phyloP scores from a whole-genome alignment of 2,797 vertebrate species.

The Periparus ater region DNA sequence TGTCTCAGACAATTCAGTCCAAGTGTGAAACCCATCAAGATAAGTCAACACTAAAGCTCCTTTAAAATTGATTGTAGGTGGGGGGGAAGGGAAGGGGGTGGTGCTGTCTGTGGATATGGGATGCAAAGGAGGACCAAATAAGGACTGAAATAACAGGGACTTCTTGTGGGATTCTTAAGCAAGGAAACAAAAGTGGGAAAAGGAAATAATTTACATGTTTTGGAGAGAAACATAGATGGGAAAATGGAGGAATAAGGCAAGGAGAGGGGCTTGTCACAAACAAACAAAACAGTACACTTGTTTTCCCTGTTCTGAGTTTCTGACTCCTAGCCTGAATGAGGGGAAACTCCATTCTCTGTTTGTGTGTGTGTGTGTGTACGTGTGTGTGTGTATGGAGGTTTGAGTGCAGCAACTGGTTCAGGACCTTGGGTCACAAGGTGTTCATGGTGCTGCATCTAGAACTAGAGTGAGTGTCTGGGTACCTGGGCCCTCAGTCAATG shows the following conservation, averaged over 20 bases:
- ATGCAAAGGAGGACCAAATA: neutral
- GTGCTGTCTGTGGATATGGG: neutral
- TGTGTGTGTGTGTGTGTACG: neutral
- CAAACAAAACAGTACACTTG: neutral
- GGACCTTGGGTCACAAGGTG: neutral
- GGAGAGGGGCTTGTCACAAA: neutral
- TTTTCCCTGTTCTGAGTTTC: neutral
- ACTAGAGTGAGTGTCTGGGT: neutral
- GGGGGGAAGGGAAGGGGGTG: rapidly evolving
- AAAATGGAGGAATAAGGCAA: neutral
- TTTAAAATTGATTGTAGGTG: neutral
- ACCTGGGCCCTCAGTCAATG: rapidly evolving
- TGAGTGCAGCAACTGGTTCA: neutral
- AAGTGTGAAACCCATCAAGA: neutral
- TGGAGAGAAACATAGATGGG: neutral
- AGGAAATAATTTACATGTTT: neutral
- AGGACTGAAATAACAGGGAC: neutral
- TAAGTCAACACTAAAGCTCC: neutral
- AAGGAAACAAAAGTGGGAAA: neutral
- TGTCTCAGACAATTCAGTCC: neutral
- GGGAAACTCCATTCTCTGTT: rapidly evolving
- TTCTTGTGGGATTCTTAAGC: neutral
- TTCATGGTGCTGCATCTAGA: neutral
- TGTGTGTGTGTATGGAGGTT: neutral
- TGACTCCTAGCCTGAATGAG: neutral